Percentiles rank a stretch among this genome's conserved stretches.
These are phyloP conservation scores for Lasioglossum marginatum DNA, from an alignment of 2,888 invertebrate species.

Conservation along the genomic window DNA sequence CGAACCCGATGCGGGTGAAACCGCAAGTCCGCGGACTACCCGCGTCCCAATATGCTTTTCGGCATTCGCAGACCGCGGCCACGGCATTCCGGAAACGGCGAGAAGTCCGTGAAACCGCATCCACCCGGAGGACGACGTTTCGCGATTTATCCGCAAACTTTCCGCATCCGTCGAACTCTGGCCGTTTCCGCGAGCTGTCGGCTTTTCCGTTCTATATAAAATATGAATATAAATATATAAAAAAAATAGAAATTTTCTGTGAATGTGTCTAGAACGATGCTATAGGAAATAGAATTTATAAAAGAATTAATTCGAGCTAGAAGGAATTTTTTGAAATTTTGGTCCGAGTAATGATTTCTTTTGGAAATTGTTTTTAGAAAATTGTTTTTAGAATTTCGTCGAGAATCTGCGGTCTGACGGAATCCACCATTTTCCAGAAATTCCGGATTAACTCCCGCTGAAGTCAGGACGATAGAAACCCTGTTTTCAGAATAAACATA, in stretches of 20 bases:
- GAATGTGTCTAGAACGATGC: too few species aligned
- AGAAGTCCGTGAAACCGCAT: constrained; percentile 13
- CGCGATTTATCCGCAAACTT: too few species aligned
- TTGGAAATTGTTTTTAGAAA: too few species aligned
- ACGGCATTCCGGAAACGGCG: constrained; percentile 30
- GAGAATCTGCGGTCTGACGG: not conserved
- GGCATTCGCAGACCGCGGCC: constrained; percentile 55
- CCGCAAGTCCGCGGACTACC: constrained; percentile 50
- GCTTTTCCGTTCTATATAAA: too few species aligned
- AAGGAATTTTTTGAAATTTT: too few species aligned
- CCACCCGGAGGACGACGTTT: not conserved
- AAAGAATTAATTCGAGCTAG: too few species aligned
- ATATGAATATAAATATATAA: too few species aligned
- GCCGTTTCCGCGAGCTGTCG: too few species aligned
- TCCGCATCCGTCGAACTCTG: too few species aligned
- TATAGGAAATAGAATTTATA: too few species aligned
- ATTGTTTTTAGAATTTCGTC: not conserved
- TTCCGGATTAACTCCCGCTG: not conserved
- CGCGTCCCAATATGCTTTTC: constrained; percentile 55
- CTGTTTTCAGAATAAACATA: not conserved
- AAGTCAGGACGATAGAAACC: not conserved
- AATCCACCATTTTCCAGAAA: not conserved
- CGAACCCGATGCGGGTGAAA: not conserved
- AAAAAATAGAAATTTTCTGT: too few species aligned
- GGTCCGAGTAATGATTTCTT: not conserved